Conservation (phyloP, 2,888 invertebrate genomes). For the Volucella bombylans region DNA sequence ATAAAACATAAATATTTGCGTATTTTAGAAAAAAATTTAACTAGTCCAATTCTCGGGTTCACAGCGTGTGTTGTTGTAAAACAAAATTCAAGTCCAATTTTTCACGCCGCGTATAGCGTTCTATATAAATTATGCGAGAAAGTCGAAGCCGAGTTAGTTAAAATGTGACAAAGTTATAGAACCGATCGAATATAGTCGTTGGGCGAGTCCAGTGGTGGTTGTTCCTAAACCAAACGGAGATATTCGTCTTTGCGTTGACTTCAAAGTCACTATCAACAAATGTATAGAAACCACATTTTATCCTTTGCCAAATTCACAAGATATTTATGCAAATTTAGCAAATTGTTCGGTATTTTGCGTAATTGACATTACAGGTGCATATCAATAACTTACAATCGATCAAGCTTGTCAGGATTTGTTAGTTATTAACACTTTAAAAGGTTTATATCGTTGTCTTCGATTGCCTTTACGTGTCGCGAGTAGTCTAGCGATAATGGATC, state of each 20-base stretch:
- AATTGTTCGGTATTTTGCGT: constrained; percentile 21
- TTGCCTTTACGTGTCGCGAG: constrained; percentile 4
- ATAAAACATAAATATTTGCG: too few relatives aligned
- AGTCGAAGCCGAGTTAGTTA: constrained; percentile 53
- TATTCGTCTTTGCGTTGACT: constrained; percentile 51
- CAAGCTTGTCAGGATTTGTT: neutral
- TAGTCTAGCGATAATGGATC: constrained; percentile 20
- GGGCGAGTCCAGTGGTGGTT: constrained; percentile 68
- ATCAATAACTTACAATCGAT: constrained; percentile 1
- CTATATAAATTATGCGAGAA: constrained; percentile 60
- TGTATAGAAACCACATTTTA: constrained; percentile 47
- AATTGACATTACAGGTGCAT: too few relatives aligned
- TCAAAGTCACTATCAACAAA: constrained; percentile 66
- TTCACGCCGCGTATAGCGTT: constrained; percentile 62
- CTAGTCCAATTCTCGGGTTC: constrained; percentile 36
- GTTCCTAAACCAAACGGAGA: constrained; percentile 52
- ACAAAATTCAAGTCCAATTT: constrained; percentile 33
- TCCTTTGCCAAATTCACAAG: constrained; percentile 34
- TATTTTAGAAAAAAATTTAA: neutral
- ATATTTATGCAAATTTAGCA: constrained; percentile 27
- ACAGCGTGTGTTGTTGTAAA: constrained; percentile 27
- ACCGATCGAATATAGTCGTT: constrained; percentile 46
- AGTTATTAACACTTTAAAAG: constrained; percentile 4
- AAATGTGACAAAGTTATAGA: constrained; percentile 30
- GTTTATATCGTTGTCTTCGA: constrained; percentile 12